Evolutionary conservation across 2,888 invertebrate species (phyloP).

Genomic region (Drosophila gaucha): DNA sequence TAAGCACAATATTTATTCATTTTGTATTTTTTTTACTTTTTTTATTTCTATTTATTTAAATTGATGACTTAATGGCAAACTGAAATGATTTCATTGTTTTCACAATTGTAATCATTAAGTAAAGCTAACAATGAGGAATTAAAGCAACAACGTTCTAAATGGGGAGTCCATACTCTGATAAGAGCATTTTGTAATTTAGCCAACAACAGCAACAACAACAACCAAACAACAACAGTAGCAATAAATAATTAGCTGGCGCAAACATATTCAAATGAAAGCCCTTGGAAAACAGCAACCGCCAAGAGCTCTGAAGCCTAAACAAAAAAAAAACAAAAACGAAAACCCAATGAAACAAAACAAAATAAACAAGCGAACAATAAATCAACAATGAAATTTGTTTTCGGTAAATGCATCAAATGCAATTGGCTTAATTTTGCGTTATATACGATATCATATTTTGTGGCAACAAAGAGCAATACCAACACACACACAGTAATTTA

Average conservation of each 20-base stretch:
- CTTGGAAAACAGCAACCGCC: conserved; percentile 14
- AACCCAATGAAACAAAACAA: conserved; percentile 29
- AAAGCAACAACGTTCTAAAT: conserved; percentile 18
- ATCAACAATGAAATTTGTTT: conserved; percentile 68
- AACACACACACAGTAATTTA: conserved; percentile 8
- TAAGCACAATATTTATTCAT: conserved; percentile 64
- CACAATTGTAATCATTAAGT: conserved; percentile 68
- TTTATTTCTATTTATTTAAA: conserved; percentile 74
- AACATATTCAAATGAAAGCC: conserved; percentile 48
- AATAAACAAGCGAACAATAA: conserved; percentile 56
- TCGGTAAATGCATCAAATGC: conserved; percentile 64
- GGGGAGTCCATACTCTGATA: conserved; percentile 46
- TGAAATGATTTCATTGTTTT: conserved; percentile 65
- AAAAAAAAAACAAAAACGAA: conserved; percentile 3
- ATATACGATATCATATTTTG: conserved; percentile 55
- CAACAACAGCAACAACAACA: conserved; percentile 22
- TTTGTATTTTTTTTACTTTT: conserved; percentile 18
- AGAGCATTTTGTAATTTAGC: conserved; percentile 53
- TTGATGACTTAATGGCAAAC: conserved; percentile 75
- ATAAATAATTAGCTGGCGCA: conserved; percentile 46
- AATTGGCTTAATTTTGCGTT: conserved; percentile 61
- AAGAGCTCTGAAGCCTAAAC: conserved; percentile 14
- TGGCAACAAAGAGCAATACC: conserved; percentile 33
- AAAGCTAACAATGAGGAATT: conserved; percentile 52
- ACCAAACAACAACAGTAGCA: conserved; percentile 12